Percentiles rank a stretch among this genome's conserved stretches.
Conservation (phyloP, 2,113 vertebrate species). For the Gallinago media region DNA sequence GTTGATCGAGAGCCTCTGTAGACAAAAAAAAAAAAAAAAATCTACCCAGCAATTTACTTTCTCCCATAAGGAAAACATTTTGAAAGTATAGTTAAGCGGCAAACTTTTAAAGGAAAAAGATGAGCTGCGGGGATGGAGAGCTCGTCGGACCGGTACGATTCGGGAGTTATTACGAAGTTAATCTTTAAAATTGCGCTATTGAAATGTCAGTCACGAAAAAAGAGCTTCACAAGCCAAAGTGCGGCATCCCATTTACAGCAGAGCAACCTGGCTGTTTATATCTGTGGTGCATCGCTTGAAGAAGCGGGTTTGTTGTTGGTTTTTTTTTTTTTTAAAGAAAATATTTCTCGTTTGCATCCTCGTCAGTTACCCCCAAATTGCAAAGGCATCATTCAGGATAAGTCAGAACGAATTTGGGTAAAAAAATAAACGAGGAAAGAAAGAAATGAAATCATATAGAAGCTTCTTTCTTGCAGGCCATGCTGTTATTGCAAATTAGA, state of each 20-base stretch:
- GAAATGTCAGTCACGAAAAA: not conserved
- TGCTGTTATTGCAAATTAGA: slow-evolving; percentile 79
- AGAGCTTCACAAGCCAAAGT: not conserved
- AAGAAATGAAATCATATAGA: slow-evolving; percentile 31
- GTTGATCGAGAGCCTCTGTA: not conserved
- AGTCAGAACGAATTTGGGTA: slow-evolving; percentile 65
- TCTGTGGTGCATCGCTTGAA: not conserved
- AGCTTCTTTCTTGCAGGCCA: slow-evolving; percentile 53
- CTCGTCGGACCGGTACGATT: not conserved
- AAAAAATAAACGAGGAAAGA: not conserved
- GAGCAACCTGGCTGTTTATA: not conserved
- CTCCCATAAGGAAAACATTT: not conserved
- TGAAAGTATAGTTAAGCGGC: not conserved
- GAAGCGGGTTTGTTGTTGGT: not conserved
- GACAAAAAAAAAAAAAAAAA: not conserved
- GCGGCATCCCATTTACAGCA: not conserved
- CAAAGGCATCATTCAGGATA: slow-evolving; percentile 20
- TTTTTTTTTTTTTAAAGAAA: not conserved
- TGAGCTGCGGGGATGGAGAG: not conserved
- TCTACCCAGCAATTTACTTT: not conserved
- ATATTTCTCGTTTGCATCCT: not conserved
- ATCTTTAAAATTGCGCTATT: not conserved
- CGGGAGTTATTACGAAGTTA: not conserved
- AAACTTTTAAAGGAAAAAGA: not conserved
- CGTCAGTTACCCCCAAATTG: slow-evolving; percentile 16